Evolutionary conservation across 2,888 invertebrate genomes (phyloP).

Genomic region (Cantharis lateralis): DNA sequence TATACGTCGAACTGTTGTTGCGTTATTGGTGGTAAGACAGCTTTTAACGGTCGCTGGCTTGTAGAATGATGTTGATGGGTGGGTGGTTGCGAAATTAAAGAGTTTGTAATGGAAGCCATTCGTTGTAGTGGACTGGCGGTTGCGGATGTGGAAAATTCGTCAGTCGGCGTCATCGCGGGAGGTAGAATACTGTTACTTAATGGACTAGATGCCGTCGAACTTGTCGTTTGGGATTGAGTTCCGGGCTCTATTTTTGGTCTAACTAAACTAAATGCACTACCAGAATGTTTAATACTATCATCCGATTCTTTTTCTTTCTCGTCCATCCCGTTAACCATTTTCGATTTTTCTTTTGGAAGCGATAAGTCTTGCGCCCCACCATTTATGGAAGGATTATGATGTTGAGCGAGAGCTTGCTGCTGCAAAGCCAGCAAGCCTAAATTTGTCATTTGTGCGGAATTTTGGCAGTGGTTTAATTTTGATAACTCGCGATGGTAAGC

Average conservation of each 20-base stretch:
- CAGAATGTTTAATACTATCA: conserved; percentile 76
- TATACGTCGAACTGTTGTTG: conserved; percentile 99
- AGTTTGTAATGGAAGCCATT: conserved; percentile 98
- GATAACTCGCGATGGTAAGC: conserved; percentile 93
- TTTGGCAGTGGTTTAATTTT: conserved; percentile 71
- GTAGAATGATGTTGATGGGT: conserved; percentile 84
- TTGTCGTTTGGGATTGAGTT: conserved; percentile 66
- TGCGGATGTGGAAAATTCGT: conserved; percentile 78
- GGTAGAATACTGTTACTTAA: conserved; percentile 85
- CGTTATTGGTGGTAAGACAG: conserved; percentile 95
- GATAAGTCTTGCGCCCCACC: conserved; percentile 83
- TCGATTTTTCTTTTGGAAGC: conserved; percentile 76
- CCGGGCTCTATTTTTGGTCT: conserved; percentile 85
- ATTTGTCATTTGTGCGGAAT: conserved; percentile 63
- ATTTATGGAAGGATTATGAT: conserved; percentile 61
- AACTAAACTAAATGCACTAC: conserved; percentile 86
- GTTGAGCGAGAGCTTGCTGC: conserved; percentile 66
- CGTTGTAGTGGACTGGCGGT: conserved; percentile 93
- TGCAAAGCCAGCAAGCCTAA: conserved; percentile 75
- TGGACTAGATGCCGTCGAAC: conserved; percentile 83
- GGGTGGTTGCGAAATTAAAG: conserved; percentile 88
- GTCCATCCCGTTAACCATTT: conserved; percentile 68
- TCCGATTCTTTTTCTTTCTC: conserved; percentile 73
- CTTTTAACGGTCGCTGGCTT: conserved; percentile 89
- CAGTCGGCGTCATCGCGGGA: conserved; percentile 79